Base-by-base conservation (phyloP, 2,888 invertebrate species). In the Lingula anatina region DNA sequence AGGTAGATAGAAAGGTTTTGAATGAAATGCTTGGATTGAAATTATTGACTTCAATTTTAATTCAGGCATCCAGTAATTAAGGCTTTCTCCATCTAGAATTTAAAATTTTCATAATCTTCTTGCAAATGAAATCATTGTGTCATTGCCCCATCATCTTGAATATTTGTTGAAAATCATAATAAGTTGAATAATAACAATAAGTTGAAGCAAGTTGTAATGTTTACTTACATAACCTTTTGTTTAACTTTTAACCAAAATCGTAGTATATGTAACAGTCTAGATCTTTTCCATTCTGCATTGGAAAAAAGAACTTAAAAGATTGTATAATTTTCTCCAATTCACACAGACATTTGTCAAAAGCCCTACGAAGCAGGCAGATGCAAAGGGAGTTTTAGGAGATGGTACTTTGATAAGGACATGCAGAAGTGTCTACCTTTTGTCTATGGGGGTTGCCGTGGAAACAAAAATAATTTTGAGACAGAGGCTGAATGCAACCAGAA, bases 391-490 rank as follows among this genome's bases (percentile, higher is more conserved):
- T 92, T 89, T 78, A 85, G 85, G 63, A 85, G 95, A 50, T 99
- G 90, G 87, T 86, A 88, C 78, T 95, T 85, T 75, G 88, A 95
- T 74, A 80, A 81, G 25, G 73, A 81, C 24, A 81, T 81, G 35
- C 83, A 84, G 24, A 81, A 81, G 26, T 96, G 96, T 71, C 85
- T 85, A 63, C 83, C 88, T 4, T 96, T 95, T 77, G 82, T 82
- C 47, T 95, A 86, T 79, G 87, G 87, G 24, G 94, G 93, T 36
- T 96, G 96, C 71, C 86, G 88, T 42, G 90, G 88, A 1, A 94
- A 92, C 73, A 82, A 83, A 38, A 95, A 95, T 76, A 90, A 90
- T 74, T 95, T 94, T 77, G 83, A 83, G 47, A 74, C 74, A 4
- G 69, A 74, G 52, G 70, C 70, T 31, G 78, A 78, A 50, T 79